Evolutionary conservation across 1,140 invertebrate species (phyloP).

Genomic region (fruit fly (Drosophila melanogaster)): Release_6_plus_ISO1_MT NC_004354.4:21252001-21252500

Average conservation of each 20-base stretch:
- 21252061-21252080: constrained; percentile 37
- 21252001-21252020: not conserved
- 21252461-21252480: constrained; percentile 23
- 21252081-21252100: constrained; percentile 22
- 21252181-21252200: constrained; percentile 39
- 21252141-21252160: constrained; percentile 10
- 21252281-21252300: constrained; percentile 2
- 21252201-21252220: constrained; percentile 34
- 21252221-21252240: not conserved
- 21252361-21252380: constrained; percentile 31
- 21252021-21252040: constrained; percentile 1
- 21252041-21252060: constrained; percentile 15
- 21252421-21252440: not conserved
- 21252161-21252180: constrained; percentile 9
- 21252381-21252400: constrained; percentile 46
- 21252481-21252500: constrained; percentile 55
- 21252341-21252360: constrained; percentile 10
- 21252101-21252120: constrained; percentile 15
- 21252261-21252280: constrained; percentile 9
- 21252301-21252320: not conserved
- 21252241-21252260: not conserved
- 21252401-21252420: not conserved
- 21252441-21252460: not conserved
- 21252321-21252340: constrained; percentile 33
- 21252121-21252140: constrained; percentile 55